A percentile compares a stretch with the other conserved stretches of the same genome.
phyloP scores from a whole-genome alignment of 2,888 invertebrate genomes.

The Lasioglossum villosulum region DNA sequence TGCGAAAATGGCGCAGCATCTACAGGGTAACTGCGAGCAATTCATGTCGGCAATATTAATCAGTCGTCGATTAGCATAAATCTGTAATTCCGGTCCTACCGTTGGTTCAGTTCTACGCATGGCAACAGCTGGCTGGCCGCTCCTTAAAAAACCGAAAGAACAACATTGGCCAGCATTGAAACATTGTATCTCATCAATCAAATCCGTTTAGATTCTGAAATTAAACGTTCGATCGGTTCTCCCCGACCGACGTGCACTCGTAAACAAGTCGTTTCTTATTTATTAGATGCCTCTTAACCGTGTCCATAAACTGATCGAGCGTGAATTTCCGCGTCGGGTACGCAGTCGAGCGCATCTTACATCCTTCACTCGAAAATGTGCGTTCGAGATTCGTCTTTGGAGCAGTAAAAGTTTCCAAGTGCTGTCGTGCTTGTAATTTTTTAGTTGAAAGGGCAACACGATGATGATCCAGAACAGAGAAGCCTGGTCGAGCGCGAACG shows the following conservation, averaged over 20 bases:
- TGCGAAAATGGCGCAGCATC: constrained; percentile 46
- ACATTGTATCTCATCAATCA: neutral
- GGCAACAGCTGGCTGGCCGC: neutral
- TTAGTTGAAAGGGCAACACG: neutral
- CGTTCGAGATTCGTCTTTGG: neutral
- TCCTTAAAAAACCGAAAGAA: neutral
- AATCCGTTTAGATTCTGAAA: neutral
- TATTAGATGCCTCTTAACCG: neutral
- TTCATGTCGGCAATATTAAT: constrained; percentile 47
- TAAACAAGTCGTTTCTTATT: neutral
- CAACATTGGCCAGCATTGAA: neutral
- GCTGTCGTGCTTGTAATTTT: neutral
- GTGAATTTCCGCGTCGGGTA: neutral
- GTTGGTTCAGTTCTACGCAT: constrained; percentile 21
- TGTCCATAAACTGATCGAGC: neutral
- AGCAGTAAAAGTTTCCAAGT: neutral
- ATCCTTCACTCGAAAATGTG: neutral
- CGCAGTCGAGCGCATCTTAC: neutral
- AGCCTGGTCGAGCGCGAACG: neutral
- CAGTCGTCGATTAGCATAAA: constrained; percentile 45
- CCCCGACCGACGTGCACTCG: neutral
- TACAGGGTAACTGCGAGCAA: constrained; percentile 23
- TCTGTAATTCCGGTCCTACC: constrained; percentile 40
- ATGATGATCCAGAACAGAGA: constrained; percentile 1
- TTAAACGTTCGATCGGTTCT: neutral